Percentiles rank a stretch among this genome's conserved stretches.
phyloP scores from a whole-genome alignment of 2,113 vertebrate genomes.

The Promerops cafer region DNA sequence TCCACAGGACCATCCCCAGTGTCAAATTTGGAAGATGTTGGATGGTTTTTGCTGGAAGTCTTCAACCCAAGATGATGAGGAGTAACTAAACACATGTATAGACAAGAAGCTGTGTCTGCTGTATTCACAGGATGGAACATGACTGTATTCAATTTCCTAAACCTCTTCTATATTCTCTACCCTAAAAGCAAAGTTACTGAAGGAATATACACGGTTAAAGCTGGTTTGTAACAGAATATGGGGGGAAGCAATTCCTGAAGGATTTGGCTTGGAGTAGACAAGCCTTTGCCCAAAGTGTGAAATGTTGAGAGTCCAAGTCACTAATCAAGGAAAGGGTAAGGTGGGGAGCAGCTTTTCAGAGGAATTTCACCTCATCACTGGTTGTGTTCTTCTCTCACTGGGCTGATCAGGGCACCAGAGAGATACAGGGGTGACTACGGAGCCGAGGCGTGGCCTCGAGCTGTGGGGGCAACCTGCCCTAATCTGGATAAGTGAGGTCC shows the following conservation, averaged over 20 bases:
- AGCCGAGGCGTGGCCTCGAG: fast-evolving
- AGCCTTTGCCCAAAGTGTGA: not conserved
- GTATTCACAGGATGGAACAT: not conserved
- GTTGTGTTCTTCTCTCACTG: not conserved
- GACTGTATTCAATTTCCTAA: not conserved
- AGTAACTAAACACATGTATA: not conserved
- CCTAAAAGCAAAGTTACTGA: not conserved
- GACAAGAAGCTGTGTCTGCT: not conserved
- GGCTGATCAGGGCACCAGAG: not conserved
- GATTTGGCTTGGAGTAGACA: not conserved
- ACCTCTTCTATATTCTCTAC: not conserved
- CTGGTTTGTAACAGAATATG: not conserved
- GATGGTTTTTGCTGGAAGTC: not conserved
- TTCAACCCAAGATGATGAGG: not conserved
- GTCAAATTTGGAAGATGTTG: not conserved
- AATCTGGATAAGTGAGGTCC: not conserved
- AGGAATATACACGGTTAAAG: not conserved
- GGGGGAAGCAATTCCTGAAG: not conserved
- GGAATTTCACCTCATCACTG: not conserved
- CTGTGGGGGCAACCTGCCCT: not conserved
- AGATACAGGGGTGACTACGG: not conserved
- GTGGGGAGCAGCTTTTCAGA: not conserved
- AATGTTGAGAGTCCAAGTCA: not conserved
- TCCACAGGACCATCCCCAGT: not conserved
- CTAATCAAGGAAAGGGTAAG: not conserved